Evolutionary conservation across 2,888 invertebrate species (phyloP), one percentile per base, ranked within the genome.

Genomic region (Globia sparganii): DNA sequence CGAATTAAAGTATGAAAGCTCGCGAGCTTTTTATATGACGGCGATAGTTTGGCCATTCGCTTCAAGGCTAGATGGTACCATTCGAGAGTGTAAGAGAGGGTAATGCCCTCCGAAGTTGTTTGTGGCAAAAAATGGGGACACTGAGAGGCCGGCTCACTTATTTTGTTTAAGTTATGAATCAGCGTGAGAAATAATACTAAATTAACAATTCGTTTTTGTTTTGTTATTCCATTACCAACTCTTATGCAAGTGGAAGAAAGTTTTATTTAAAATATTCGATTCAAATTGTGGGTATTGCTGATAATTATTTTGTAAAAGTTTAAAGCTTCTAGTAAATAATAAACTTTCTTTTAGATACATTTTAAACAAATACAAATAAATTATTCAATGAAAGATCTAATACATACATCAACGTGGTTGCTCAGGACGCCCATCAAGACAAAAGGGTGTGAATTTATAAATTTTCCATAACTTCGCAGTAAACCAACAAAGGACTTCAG

Each of bases 101-200:
- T 94, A 95, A 94, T 95, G 96, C 95, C 96, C 96, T 95, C 95
- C 88, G 88, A 95, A 95, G 96, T 95, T 96, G 96, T 96, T 96
- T 96, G 95, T 94, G 93, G 96, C 94, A 96, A 96, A 96, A 96
- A 96, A 96, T 96, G 96, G 92, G 96, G 95, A 94, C 96, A 94
- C 93, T 80, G 92, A 94, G 94, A 95, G 94, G 95, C 95, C 95
- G 94, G 94, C 94, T 95, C 91, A 92, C 94, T 96, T 94, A 95
- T 94, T 95, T 96, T 94, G 93, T 94, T 93, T 91, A 91, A 92
- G 90, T 93, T 95, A 95, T 96, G 96, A 96, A 94, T 96, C 96
- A 96, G 93, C 93, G 93, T 94, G 95, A 95, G 95, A 96, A 94
- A 95, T 94, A 95, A 94, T 93, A 92, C 91, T 62, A 91, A 91